phyloP scores from a whole-genome alignment of 35 echinoderm and acorn worm genomes.

The Diadema setosum region DNA sequence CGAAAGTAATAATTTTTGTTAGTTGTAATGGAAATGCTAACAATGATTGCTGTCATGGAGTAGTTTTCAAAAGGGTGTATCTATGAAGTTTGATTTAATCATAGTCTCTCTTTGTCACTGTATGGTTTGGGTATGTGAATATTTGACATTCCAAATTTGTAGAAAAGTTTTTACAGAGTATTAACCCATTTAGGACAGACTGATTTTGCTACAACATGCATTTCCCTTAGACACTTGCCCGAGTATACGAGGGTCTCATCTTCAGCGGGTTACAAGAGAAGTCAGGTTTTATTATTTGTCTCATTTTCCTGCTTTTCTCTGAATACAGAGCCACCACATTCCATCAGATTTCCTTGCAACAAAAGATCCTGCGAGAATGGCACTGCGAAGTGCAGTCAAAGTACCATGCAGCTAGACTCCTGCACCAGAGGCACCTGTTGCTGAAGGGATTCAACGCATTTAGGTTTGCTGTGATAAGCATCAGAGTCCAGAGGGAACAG shows the following conservation, averaged over 20 bases:
- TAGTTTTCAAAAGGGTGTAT: too few relatives aligned
- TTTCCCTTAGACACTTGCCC: too few relatives aligned
- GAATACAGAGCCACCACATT: not conserved
- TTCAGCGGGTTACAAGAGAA: not conserved
- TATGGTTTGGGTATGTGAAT: too few relatives aligned
- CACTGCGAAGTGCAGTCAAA: not conserved
- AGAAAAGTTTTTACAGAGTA: too few relatives aligned
- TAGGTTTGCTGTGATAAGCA: conserved; percentile 12
- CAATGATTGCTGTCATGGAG: too few relatives aligned
- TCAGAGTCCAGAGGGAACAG: not conserved
- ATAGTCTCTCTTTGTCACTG: too few relatives aligned
- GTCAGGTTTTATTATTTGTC: not conserved
- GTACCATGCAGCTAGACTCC: conserved; percentile 1
- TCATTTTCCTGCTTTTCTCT: not conserved
- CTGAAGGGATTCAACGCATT: not conserved
- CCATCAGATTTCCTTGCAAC: not conserved
- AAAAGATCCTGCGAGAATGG: not conserved
- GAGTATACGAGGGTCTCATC: not conserved
- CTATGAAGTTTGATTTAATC: too few relatives aligned
- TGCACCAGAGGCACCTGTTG: not conserved
- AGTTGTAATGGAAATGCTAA: too few relatives aligned
- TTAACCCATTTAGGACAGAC: too few relatives aligned
- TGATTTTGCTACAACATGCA: too few relatives aligned
- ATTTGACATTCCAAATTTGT: too few relatives aligned
- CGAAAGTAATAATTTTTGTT: too few relatives aligned